These are phyloP conservation scores for Acanthococcus lagerstroemiae DNA, from an alignment of 2,888 invertebrate genomes.

Conservation along the genomic window DNA sequence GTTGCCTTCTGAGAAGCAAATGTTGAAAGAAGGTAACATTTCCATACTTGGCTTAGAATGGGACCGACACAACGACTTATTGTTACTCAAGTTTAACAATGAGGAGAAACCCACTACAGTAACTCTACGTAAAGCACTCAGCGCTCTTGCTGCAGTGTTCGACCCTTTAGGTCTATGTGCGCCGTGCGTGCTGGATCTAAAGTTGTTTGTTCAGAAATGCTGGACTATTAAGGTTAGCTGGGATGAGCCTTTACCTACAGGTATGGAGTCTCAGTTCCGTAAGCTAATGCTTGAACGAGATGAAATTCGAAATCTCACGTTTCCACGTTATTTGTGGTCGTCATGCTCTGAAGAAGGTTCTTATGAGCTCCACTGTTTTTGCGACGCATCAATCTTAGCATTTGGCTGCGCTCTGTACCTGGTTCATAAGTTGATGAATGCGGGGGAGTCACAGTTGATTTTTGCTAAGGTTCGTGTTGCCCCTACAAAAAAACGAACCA, in stretches of 20 bases:
- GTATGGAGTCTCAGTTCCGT: background rate
- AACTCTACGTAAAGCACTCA: background rate
- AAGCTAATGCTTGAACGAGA: background rate
- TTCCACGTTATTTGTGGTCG: background rate
- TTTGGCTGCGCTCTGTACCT: background rate
- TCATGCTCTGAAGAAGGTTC: background rate
- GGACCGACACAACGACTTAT: background rate
- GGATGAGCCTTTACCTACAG: background rate
- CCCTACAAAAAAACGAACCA: background rate
- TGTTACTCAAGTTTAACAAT: background rate
- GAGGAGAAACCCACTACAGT: background rate
- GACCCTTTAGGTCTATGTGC: background rate
- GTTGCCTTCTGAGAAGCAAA: background rate
- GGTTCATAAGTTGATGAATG: background rate
- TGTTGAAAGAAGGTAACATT: background rate
- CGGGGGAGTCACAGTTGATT: background rate
- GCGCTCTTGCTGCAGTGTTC: background rate
- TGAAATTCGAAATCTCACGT: background rate
- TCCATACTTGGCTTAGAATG: background rate
- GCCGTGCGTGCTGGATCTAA: background rate
- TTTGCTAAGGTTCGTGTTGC: background rate
- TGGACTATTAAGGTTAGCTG: background rate
- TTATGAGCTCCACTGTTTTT: background rate
- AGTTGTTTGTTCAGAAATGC: background rate
- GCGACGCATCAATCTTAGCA: background rate